Evolutionary conservation across 2,797 vertebrate genomes (phyloP), one percentile per base, ranked within the genome.

Genomic region (Synanceia verrucosa): DNA sequence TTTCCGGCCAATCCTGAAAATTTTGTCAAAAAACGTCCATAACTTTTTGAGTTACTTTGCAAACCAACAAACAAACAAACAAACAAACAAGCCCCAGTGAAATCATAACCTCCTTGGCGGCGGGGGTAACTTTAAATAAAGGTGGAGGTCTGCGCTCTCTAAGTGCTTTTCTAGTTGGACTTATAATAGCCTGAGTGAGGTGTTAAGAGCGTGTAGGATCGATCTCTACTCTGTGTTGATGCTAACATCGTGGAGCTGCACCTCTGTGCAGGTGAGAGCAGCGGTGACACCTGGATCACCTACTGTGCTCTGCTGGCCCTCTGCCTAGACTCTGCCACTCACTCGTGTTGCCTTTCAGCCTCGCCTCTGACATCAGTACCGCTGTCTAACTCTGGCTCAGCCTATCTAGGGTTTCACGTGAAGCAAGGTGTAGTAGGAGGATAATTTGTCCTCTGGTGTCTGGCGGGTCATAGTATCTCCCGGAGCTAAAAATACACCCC

Each of bases 401-500:
- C 55, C 70, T 16, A 39, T 82, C 89, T 90, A 72, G 33, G 70
- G 79, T 92, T 92, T 92, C 88, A 68, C 44, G 47, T 52, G 76
- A 80, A 47, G 81, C 68, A 84, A 92, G 87, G 87, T 91, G 70
- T 75, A 83, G 84, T 44, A 82, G 86, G 59, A 79, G 79, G 82
- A 79, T 83, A 84, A 90, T 82, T 82, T 79, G 55, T 73, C 61
- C 59, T 86, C 50, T 72, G 60, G 76, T 73, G 76, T 86, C 81
- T 88, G 78, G 51, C 18, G 14, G 63, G 86, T 90, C 88, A 92
- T 79, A 73, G 76, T 85, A 90, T 89, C 89, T 75, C 69, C 29
- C 2, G 4, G 34, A 48, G 84, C 89, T 93, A 92, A 91, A 94
- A 93, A 93, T 92, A 94, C 36, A 68, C 16, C 6, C 28, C 34